Base-by-base conservation (phyloP, 1,140 invertebrate genomes). In the Aphaenogaster ashmeadi region DNA sequence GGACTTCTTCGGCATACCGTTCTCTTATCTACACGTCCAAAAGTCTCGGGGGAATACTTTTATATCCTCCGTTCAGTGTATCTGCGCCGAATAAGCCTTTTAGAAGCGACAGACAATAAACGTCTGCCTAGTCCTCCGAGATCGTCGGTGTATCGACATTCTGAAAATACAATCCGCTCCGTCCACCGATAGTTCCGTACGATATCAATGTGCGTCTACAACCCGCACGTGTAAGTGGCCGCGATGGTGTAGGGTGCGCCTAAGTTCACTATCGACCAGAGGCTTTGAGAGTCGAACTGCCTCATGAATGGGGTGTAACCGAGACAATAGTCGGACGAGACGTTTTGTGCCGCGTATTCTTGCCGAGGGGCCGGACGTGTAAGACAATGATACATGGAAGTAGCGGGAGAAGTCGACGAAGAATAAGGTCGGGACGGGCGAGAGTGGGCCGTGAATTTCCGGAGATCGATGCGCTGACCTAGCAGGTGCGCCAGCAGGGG, bases 391-490 rank as follows among this genome's bases (percentile, higher is more conserved):
- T 83, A 52, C 54, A 69, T 44, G 9, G 52, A 33, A 86, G 38
- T 38, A 18, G 56, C 11, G 56, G 54, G 62, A 21, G 58, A 62
- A 56, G 60, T 50, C 44, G 52, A 52, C 41, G 88, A 81, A 38
- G 77, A 54, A 87, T 86, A 79, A 56, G 36, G 44, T 41, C 50
- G 44, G 36, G 8, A 33, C 47, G 15, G 8, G n/a, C 66, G 67
- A n/a, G 60, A 62, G 77, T 56, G 58, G 54, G 18, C 58, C 41
- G 69, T 83, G 75, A 89, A 89, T 84, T 87, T 89, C 56, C 52
- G 27, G 38, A 56, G 36, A 36, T 87, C 86, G 79, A 87, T 87
- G 79, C 67, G 62, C 84, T 78, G 88, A 77, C 74, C 86, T 47
- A 67, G 21, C 71, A 69, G 62, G 71, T 88, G 79, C 44, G 44